Base-by-base conservation (phyloP, 1,140 invertebrate species). In the Pinna nobilis region DNA sequence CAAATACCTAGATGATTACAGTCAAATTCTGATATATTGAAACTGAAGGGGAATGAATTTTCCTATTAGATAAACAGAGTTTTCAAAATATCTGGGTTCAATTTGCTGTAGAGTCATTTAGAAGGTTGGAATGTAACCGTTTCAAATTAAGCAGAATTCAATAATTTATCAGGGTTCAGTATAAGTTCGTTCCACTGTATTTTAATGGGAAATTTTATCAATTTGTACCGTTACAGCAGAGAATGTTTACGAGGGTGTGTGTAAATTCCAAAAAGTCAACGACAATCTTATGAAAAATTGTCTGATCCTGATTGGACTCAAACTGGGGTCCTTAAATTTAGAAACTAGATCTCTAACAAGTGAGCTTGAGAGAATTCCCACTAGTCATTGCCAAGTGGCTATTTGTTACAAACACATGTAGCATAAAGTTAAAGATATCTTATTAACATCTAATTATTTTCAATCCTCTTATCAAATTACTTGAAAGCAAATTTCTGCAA, bases 1-100 rank as follows among this genome's bases (percentile, higher is more conserved):
- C 72, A 44, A 41, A 85, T 67, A 55, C 84, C 85, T 55, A 5
- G 77, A 65, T 33, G 15, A 44, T 44, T 44, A 9, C 9, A 44
- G 39, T 11, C n/a, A 44, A 44, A 44, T 11, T n/a, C 9, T n/a
- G n/a, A n/a, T n/a, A n/a, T n/a, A n/a, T n/a, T n/a, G n/a, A n/a
- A n/a, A n/a, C n/a, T n/a, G n/a, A n/a, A n/a, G n/a, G n/a, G n/a
- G n/a, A n/a, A n/a, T n/a, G n/a, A n/a, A n/a, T n/a, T n/a, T n/a
- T n/a, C n/a, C n/a, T n/a, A n/a, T n/a, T n/a, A n/a, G n/a, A n/a
- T n/a, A n/a, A n/a, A n/a, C n/a, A n/a, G n/a, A n/a, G n/a, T n/a
- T n/a, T n/a, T n/a, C n/a, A n/a, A n/a, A n/a, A n/a, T n/a, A n/a
- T n/a, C n/a, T n/a, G n/a, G 9, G 9, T n/a, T 44, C n/a, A 44